phyloP scores from a whole-genome alignment of 2,797 vertebrate genomes.

The Acanthornis magna region DNA sequence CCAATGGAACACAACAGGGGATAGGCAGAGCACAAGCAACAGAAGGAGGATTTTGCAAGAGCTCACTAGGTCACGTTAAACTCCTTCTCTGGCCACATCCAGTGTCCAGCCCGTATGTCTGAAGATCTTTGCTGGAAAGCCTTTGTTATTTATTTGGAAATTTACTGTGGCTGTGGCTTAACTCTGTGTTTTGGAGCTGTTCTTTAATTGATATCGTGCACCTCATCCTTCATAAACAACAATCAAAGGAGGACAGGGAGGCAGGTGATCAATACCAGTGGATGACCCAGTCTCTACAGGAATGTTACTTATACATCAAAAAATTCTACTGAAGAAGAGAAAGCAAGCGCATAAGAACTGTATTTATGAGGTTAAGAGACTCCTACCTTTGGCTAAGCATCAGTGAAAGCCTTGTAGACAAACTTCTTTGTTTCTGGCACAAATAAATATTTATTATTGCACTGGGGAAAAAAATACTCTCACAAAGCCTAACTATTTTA shows the following conservation, averaged over 20 bases:
- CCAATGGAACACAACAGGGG: slow-evolving; percentile 3
- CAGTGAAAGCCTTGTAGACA: slow-evolving; percentile 19
- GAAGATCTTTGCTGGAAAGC: slow-evolving; percentile 44
- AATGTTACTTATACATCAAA: not conserved
- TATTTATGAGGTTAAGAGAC: not conserved
- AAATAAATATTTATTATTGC: slow-evolving; percentile 70
- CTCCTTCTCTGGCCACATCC: slow-evolving; percentile 52
- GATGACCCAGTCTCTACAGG: not conserved
- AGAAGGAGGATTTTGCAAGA: slow-evolving; percentile 67
- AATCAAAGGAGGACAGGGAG: not conserved
- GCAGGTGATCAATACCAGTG: not conserved
- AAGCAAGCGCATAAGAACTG: not conserved
- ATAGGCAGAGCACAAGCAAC: slow-evolving; percentile 52
- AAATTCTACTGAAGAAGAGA: not conserved
- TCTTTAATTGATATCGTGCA: not conserved
- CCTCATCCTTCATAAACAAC: not conserved
- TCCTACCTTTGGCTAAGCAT: slow-evolving; percentile 56
- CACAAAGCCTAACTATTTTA: slow-evolving; percentile 59
- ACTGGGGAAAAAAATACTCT: slow-evolving; percentile 41
- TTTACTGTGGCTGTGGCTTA: slow-evolving; percentile 20
- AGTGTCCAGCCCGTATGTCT: slow-evolving; percentile 61
- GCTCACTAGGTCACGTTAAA: slow-evolving; percentile 35
- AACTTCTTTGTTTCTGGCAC: slow-evolving; percentile 60
- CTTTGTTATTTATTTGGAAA: slow-evolving; percentile 58
- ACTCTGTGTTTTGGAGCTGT: not conserved